Base-by-base conservation (phyloP, 2,797 vertebrate genomes). In the Heteromormyrus szaboi region DNA sequence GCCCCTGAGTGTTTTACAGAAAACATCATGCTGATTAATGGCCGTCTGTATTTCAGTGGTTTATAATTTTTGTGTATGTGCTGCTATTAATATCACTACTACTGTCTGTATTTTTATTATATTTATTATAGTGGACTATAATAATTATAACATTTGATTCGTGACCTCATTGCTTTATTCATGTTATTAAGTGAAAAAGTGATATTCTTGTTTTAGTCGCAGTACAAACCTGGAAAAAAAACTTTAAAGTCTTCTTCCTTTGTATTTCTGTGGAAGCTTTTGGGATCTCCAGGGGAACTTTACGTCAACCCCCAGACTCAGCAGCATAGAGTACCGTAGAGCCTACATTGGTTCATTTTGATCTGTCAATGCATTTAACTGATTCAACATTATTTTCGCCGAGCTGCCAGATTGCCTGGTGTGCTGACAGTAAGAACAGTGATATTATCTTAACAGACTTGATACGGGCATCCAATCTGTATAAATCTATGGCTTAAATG, bases 1-100 rank as follows among this genome's bases (percentile, higher is more conserved):
- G 95, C 95, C 95, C 94, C 93, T 95, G 91, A 91, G 93, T 93
- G 96, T 94, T 41, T 89, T 92, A 90, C 91, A 88, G 0, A 59
- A n/a, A 8, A 91, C 91, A 93, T 53, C 92, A 37, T 29, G 2
- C 72, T 17, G 41, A 44, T 79, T 79, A n/a, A 79, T n/a, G 72
- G 37, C 41, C 2, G 29, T 37, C 12, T 72, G 50, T 83, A 22
- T 83, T 46, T 44, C 44, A 83, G 7, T 83, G 22, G 22, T n/a
- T 22, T 83, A n/a, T 46, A 9, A 41, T 81, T 44, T 81, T 44
- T 48, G 44, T 48, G 79, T 83, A n/a, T 83, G 41, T 83, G 17
- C 44, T 81, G 76, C 17, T 44, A 48, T 83, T 48, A 46, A 51
- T 50, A 84, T 50, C 44, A 48, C n/a, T 25, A 51, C 22, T 84